Base-by-base conservation (phyloP, 2,888 invertebrate genomes). In the Lagria hirta region DNA sequence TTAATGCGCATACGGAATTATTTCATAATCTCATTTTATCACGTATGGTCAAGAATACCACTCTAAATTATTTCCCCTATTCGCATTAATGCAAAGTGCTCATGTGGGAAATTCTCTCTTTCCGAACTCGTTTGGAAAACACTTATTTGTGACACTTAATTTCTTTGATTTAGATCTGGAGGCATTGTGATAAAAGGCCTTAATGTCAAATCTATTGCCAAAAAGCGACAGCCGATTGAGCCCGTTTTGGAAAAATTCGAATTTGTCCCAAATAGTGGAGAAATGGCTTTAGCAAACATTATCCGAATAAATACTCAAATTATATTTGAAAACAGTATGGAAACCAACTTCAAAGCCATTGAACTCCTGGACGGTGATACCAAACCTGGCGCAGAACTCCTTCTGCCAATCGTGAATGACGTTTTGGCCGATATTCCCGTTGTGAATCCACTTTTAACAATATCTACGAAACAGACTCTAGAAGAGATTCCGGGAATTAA, bases 111-210 rank as follows among this genome's bases (percentile, higher is more conserved):
- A n/a, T n/a, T n/a, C n/a, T n/a, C n/a, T n/a, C n/a, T n/a, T n/a
- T n/a, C n/a, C n/a, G n/a, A n/a, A n/a, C n/a, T n/a, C 5, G 8
- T 24, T 10, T 4, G 5, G 24, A 10, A 4, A 8, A 24, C 4
- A 18, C 4, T 7, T 18, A 18, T 18, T 6, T 6, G 18, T 7
- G 6, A 18, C 7, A 4, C 7, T 7, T 8, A 8, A 24, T 7
- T 24, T 7, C 11, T 7, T 15, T 14, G n/a, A 50, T 58, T 15
- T 48, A 77, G 82, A 50, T 79, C 84, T 38, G 89, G 88, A 27
- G 88, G 88, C 43, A 83, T 91, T 1, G 85, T 88, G 70, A 73
- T 92, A 3, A 77, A 82, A 35, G 90, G 89, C 2, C 73, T 91
- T 0, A 81, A 84, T 54, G 87, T 88, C 0, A 86, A 83, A 41